Percentiles rank a stretch among this genome's conserved stretches.
These are phyloP conservation scores for Limnephilus lunatus DNA, from an alignment of 2,888 invertebrate species.

Conservation along the genomic window DNA sequence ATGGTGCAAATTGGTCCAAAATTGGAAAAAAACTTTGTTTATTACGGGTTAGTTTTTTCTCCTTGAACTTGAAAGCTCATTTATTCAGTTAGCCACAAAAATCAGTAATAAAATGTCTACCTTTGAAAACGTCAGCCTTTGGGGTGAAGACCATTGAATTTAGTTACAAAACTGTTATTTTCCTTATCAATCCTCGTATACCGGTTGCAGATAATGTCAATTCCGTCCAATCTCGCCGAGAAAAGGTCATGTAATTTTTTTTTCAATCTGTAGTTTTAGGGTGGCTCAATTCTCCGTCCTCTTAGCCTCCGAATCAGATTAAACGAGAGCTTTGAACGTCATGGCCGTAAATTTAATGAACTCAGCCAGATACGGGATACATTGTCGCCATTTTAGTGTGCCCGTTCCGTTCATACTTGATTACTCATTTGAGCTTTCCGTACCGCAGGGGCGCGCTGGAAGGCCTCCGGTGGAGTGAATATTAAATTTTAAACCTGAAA, in stretches of 20 bases:
- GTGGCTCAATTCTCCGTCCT: slow-evolving; percentile 25
- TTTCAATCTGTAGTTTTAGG: neutral
- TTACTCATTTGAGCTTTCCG: slow-evolving; percentile 51
- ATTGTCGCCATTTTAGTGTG: slow-evolving; percentile 45
- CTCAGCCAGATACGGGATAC: slow-evolving; percentile 21
- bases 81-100: too few relatives aligned
- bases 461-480: neutral
- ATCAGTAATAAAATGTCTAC: too few relatives aligned
- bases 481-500: slow-evolving; percentile 34
- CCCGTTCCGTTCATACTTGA: slow-evolving; percentile 48
- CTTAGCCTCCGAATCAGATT: slow-evolving; percentile 41
- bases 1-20: too few relatives aligned
- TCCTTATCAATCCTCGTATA: neutral
- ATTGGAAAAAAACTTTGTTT: too few relatives aligned
- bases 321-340: slow-evolving; percentile 42
- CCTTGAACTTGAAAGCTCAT: too few relatives aligned
- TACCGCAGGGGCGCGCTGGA: slow-evolving; percentile 27
- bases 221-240: neutral
- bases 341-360: slow-evolving; percentile 27
- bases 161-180: neutral
- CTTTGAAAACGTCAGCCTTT: neutral
- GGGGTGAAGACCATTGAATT: neutral
- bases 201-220: neutral
- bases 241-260: neutral
- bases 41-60: too few relatives aligned